Conservation (phyloP, 2,797 vertebrate genomes). For the Myripristis jacobus region DNA sequence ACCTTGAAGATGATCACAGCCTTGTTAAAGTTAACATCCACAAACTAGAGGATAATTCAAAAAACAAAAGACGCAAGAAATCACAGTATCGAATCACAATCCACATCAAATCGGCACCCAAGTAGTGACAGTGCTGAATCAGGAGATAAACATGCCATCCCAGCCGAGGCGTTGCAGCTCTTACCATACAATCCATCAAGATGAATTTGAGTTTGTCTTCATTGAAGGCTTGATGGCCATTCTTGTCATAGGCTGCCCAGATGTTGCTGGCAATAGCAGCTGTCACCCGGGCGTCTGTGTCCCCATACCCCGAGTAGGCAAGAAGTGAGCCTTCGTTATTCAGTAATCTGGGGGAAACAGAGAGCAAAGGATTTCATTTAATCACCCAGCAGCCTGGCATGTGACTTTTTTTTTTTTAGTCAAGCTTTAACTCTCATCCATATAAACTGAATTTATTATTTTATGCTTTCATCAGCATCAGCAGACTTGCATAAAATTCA, state of each 20-base stretch:
- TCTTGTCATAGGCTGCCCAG: conserved; percentile 98
- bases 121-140: too few relatives aligned
- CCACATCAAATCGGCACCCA: too few relatives aligned
- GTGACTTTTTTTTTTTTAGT: neutral
- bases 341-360: conserved; percentile 77
- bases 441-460: too few relatives aligned
- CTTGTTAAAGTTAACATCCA: too few relatives aligned
- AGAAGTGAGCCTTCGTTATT: conserved; percentile 97
- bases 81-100: too few relatives aligned
- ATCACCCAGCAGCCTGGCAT: neutral
- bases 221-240: conserved; percentile 96
- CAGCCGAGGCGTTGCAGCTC: conserved; percentile 19
- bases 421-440: neutral
- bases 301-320: conserved; percentile 96
- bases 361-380: neutral
- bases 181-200: conserved; percentile 98
- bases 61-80: too few relatives aligned
- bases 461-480: too few relatives aligned
- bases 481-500: neutral
- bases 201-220: conserved; percentile 98
- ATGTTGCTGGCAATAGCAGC: conserved; percentile 99
- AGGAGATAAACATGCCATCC: too few relatives aligned
- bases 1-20: too few relatives aligned
- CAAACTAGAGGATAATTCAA: too few relatives aligned
- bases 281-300: conserved; percentile 95